Evolutionary conservation across 2,797 vertebrate genomes (phyloP), one percentile per base, ranked within the genome.

Genomic region (Euthynnus affinis): DNA sequence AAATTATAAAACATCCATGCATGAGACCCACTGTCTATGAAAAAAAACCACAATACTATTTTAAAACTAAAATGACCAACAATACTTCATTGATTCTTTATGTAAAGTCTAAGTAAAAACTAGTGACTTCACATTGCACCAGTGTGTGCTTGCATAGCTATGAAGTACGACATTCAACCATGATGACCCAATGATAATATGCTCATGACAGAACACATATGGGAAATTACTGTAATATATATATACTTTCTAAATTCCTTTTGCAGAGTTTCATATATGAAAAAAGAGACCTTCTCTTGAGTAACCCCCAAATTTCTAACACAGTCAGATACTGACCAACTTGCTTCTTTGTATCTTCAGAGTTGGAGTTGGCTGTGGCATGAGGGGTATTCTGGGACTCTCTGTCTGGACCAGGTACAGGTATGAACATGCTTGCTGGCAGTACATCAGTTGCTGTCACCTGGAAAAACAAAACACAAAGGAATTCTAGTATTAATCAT

Each of bases 401-500:
- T 82, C 92, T 95, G 51, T 99, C 98, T 58, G 96, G 94, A 91
- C 95, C 87, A 0, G 95, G 91, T 40, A 97, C 95, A 3, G 98
- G 97, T 82, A 99, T 96, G 79, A 99, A 99, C 98, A 99, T 98
- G 91, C 96, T 99, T 88, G 96, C 98, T 92, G 98, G 98, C 96
- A 99, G 95, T 85, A 96, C 97, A 92, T 99, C 98, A 46, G 96
- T 96, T 66, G 97, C 95, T 51, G 98, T 97, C 94, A 99, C 98
- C 98, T 99, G 94, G 72, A 87, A 90, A 88, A 91, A 88, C 75
- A 79, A 88, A 90, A 84, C 82, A 92, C 82, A 92, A 87, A 86
- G 4, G 34, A 86, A 74, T 77, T 71, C 15, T 66, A 48, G 44
- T 13, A 71, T 84, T 73, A 87, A 74, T 51, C 23, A 86, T 78